phyloP scores from a whole-genome alignment of 1,140 invertebrate species.

The Pristionchus pacificus region DNA sequence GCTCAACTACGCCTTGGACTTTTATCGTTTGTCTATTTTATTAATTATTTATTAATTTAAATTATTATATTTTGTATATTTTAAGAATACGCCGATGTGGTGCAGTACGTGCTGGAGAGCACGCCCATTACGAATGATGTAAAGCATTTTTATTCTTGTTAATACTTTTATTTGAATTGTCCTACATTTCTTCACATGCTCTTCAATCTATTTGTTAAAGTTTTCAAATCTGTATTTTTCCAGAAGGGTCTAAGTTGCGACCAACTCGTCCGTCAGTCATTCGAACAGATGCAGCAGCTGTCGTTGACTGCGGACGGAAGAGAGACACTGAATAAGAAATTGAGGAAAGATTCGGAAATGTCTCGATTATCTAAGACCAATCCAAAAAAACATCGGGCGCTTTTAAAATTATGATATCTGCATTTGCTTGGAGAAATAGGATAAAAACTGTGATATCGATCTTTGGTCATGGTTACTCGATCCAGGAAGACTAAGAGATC shows the following conservation, averaged over 20 bases:
- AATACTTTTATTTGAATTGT: too few relatives aligned
- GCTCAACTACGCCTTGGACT: constrained; percentile 76
- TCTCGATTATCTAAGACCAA: too few relatives aligned
- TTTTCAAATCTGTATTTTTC: constrained; percentile 27
- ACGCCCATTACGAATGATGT: not conserved
- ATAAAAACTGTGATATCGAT: too few relatives aligned
- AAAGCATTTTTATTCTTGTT: constrained; percentile 33
- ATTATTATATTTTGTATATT: too few relatives aligned
- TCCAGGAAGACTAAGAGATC: not conserved
- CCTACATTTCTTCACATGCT: too few relatives aligned
- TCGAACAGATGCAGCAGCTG: constrained; percentile 29
- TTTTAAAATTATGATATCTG: too few relatives aligned
- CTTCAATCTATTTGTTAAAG: too few relatives aligned
- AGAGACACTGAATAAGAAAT: constrained; percentile 14
- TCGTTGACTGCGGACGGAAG: constrained; percentile 35
- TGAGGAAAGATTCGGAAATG: too few relatives aligned
- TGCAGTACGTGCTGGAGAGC: not conserved
- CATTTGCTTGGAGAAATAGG: too few relatives aligned
- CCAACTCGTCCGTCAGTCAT: constrained; percentile 18
- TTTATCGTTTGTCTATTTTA: constrained; percentile 58
- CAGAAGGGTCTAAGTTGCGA: constrained; percentile 16
- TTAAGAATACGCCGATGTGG: not conserved
- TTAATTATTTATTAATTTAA: not conserved
- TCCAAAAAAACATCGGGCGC: too few relatives aligned
- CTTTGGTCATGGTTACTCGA: not conserved